Base-by-base conservation (phyloP, 1,140 invertebrate genomes). In the Phthorimaea operculella region DNA sequence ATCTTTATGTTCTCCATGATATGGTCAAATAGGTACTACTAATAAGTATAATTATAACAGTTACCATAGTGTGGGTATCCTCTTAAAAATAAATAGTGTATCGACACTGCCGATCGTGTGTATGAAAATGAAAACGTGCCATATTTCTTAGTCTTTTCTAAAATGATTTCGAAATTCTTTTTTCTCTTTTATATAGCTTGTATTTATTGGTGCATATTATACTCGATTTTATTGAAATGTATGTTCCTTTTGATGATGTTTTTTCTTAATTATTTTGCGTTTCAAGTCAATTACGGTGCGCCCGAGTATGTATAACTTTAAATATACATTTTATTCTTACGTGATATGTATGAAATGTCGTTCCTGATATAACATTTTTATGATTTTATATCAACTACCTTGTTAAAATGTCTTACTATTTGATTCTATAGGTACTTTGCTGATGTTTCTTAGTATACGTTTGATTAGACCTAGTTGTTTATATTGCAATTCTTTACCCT, bases 271-370 rank as follows among this genome's bases (percentile, higher is more conserved):
- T 70, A 52, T 67, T 72, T 71, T 74, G 72, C 71, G 75, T 76
- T 76, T 76, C 68, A 66, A 79, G 78, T 81, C 80, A 82, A 80
- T 81, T 83, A 83, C 76, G 79, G 79, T 83, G 80, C 78, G 73
- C 62, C 63, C 70, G 64, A 70, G 64, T 76, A 72, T 70, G 68
- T 71, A 71, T 67, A 62, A 58, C 56, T 62, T 51, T 52, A 16
- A 28, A 33, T 50, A 50, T 50, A 18, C 11, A 50, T 50, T 28
- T 50, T 28, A 14, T 47, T 48, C 1, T 50, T 18, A 12, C 18
- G 45, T 64, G 50, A 48, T 62, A 70, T 73, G 63, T 64, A 59
- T 64, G 63, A 28, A 28, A 4, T 4, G 6, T 28, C 21, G 2
- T 28, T 28, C 6, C 6, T 28, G 21, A 2, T 28, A 28, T 28